Evolutionary conservation across 37 sponge, comb jelly and placozoan genomes (phyloP).

Genomic region (Aphrocallistes beatrix): DNA sequence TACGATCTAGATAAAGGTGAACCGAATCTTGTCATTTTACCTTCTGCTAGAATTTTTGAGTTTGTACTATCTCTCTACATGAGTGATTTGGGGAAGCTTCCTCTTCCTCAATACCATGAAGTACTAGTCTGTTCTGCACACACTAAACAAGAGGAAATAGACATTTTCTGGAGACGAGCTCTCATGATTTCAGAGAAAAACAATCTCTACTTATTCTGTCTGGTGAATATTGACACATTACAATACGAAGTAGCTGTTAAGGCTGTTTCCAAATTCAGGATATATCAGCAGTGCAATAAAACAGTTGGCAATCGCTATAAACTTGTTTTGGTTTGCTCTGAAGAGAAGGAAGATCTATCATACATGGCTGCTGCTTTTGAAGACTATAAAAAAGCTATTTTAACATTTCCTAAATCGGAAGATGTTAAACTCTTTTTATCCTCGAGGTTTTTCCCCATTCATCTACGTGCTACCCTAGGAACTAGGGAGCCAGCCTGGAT

Average conservation of each 20-base stretch:
- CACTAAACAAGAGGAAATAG: neutral
- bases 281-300: neutral
- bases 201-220: neutral
- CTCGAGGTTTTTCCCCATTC: neutral
- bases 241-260: neutral
- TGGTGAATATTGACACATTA: neutral
- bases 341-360: conserved; percentile 2
- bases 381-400: neutral
- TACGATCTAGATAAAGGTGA: neutral
- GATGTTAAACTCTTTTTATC: neutral
- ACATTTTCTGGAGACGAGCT: neutral
- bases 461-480: neutral
- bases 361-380: conserved; percentile 2
- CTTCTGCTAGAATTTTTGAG: neutral
- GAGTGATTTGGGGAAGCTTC: neutral
- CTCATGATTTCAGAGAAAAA: neutral
- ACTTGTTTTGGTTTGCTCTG: conserved; percentile 7
- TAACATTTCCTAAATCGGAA: neutral
- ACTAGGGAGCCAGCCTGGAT: neutral
- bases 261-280: neutral
- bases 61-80: conserved; percentile 4
- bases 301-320: neutral
- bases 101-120: conserved; percentile 2
- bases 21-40: neutral
- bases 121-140: neutral